These are phyloP conservation scores for Sapayoa aenigma DNA, from an alignment of 2,113 vertebrate species.

Conservation along the genomic window DNA sequence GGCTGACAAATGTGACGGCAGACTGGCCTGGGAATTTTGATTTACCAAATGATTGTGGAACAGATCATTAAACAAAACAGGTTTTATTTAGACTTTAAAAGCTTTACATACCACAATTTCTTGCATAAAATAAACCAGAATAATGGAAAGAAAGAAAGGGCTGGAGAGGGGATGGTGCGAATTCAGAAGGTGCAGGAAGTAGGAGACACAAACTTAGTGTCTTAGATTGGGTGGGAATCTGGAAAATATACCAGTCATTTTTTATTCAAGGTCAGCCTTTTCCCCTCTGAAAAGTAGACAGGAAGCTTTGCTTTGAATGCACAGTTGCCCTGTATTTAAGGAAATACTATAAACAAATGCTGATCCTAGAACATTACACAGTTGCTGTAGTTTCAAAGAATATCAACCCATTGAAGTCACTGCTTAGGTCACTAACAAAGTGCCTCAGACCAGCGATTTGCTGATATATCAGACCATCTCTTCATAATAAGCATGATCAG, in stretches of 20 bases:
- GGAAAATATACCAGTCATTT: neutral
- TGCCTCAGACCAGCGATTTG: neutral
- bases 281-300: neutral
- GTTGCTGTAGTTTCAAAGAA: neutral
- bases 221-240: neutral
- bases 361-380: neutral
- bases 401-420: neutral
- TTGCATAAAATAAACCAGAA: neutral
- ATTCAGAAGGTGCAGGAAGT: neutral
- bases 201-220: neutral
- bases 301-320: neutral
- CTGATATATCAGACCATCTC: neutral
- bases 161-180: neutral
- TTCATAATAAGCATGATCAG: neutral
- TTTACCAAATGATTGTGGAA: neutral
- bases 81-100: constrained; percentile 30
- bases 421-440: neutral
- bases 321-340: neutral
- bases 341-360: neutral
- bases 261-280: neutral
- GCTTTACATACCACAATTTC: neutral
- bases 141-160: neutral
- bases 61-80: neutral
- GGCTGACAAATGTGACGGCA: neutral
- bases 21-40: constrained; percentile 24